Base-by-base conservation (phyloP, 2,113 vertebrate genomes). In the Phoenicopterus ruber region DNA sequence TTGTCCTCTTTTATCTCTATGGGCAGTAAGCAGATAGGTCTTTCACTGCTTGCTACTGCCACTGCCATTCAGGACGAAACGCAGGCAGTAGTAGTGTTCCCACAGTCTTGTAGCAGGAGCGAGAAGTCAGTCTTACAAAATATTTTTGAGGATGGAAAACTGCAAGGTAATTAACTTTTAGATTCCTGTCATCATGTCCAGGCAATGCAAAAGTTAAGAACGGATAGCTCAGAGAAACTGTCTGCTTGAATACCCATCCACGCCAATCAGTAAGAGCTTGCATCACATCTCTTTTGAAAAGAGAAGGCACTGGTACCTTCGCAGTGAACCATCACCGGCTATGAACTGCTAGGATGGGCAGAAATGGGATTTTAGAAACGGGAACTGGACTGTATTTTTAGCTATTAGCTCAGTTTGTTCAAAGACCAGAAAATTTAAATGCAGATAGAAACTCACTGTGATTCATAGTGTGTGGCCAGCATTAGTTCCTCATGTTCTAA, bases 341-440 rank as follows among this genome's bases (percentile, higher is more conserved):
- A 25, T 44, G 81, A 71, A 55, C 44, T 65, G 44, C n/a, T 79
- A 72, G 63, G 59, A 46, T 70, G 26, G 47, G 32, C 74, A 93
- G 86, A 95, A 93, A 87, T 28, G 44, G 65, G 11, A 52, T 65
- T 80, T 77, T 59, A 91, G 80, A 95, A 80, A 47, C 38, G 36
- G 29, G 61, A 90, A 42, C 49, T 52, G 61, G 58, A 15, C 40
- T 74, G 63, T 94, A 77, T 96, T 95, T 95, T 94, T 84, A 94
- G 84, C 65, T 88, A 17, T 96, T 93, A 73, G 74, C 67, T 90
- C 81, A 90, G 59, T 94, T 95, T 94, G 65, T 84, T 86, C 91
- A 17, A 86, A 89, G 86, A 86, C 69, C 69, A 93, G 86, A 61
- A 66, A 83, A 76, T 86, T 46, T 86, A 93, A 93, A 85, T 84